These are phyloP conservation scores for Crioceris asparagi DNA, from an alignment of 2,888 invertebrate genomes.

Conservation along the genomic window DNA sequence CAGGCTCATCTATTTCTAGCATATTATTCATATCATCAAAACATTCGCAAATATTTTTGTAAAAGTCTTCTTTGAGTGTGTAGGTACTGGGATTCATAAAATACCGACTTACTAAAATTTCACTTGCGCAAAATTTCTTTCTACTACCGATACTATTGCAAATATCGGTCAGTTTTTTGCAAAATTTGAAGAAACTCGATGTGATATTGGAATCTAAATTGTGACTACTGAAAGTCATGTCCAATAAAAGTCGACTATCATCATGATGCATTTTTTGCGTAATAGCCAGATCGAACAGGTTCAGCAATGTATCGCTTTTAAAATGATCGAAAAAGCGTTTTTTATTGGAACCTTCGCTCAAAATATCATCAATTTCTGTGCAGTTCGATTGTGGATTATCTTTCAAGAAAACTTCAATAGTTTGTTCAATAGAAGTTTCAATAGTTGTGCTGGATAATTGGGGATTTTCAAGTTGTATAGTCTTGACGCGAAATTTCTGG, in stretches of 20 bases:
- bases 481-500: constrained; percentile 31
- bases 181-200: constrained; percentile 27
- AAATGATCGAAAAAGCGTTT: constrained; percentile 25
- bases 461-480: constrained; percentile 31
- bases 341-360: constrained; percentile 18
- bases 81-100: constrained; percentile 22
- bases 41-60: constrained; percentile 35
- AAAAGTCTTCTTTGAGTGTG: constrained; percentile 23
- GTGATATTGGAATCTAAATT: constrained; percentile 16
- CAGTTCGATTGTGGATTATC: constrained; percentile 28
- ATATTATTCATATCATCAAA: constrained; percentile 39
- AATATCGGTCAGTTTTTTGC: constrained; percentile 23
- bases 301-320: constrained; percentile 34
- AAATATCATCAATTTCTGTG: constrained; percentile 24
- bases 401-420: constrained; percentile 46
- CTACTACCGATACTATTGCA: constrained; percentile 22
- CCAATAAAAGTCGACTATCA: constrained; percentile 25
- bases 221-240: constrained; percentile 22
- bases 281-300: constrained; percentile 33
- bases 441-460: constrained; percentile 43
- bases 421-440: constrained; percentile 49
- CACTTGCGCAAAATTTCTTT: constrained; percentile 19
- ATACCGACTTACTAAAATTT: constrained; percentile 26
- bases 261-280: constrained; percentile 27
- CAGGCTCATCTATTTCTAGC: constrained; percentile 23